Base-by-base conservation (phyloP, 2,888 invertebrate species). In the Drosophila fungiperda region DNA sequence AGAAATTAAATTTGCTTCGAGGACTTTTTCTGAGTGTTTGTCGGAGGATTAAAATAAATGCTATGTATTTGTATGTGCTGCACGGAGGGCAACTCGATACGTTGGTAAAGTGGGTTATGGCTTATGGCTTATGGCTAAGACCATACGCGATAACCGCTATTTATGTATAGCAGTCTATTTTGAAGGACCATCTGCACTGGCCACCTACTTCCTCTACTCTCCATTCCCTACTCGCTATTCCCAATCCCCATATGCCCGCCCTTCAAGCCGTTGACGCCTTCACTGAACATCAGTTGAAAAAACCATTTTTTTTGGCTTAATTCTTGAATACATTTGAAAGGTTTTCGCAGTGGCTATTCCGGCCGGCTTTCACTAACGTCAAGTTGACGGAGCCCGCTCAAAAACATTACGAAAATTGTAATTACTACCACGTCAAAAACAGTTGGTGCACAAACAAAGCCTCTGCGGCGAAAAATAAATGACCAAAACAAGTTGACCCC, bases 391-490 rank as follows among this genome's bases (percentile, higher is more conserved):
- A 65, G 53, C 42, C 60, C 63, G 70, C 65, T 86, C 72, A 76
- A 76, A 72, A 73, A 80, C 73, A 68, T 69, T 73, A 59, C 68
- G 55, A 82, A 85, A 80, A 84, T 84, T 87, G 84, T 86, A 86
- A 86, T 86, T 86, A 86, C 86, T 73, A 74, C 77, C 73, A 89
- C 80, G 87, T 89, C 89, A 86, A 74, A 84, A 84, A 75, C 86
- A 86, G 80, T 80, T 71, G 58, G 65, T 73, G 55, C 67, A 58
- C 71, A 83, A 87, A 82, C 68, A 80, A 85, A 77, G 72, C 80
- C 68, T 71, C 68, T 55, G 72, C 59, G 67, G 59, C 76, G 71
- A 68, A 68, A 83, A 86, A 80, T 83, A 87, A 86, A 89, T 89
- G 87, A 89, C 89, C 82, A 86, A 74, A 80, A 71, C 68, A 77